phyloP scores from a whole-genome alignment of 2,113 vertebrate species.

The Pungitius pungitius region DNA sequence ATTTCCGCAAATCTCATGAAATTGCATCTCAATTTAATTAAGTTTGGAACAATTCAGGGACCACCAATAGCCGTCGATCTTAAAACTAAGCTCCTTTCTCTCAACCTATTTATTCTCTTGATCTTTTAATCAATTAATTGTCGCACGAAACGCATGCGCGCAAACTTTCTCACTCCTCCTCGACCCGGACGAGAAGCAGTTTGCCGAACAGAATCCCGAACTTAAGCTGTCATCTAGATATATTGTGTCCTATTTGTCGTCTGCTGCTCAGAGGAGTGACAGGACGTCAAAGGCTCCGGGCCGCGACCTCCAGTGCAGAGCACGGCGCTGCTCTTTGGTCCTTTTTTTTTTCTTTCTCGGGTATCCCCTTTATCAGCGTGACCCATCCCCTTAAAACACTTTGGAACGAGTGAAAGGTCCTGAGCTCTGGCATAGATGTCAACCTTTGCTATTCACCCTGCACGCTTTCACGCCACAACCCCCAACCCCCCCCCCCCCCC shows the following conservation, averaged over 20 bases:
- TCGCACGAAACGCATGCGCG: not conserved
- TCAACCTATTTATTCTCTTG: not conserved
- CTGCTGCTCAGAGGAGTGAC: conserved; percentile 49
- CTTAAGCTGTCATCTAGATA: conserved; percentile 57
- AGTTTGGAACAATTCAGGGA: not conserved
- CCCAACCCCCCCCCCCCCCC: not conserved
- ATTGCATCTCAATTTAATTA: not conserved
- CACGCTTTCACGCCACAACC: conserved; percentile 4
- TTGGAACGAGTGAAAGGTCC: conserved; percentile 71
- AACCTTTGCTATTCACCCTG: conserved; percentile 59
- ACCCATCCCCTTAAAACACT: conserved; percentile 71
- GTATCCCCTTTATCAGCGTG: conserved; percentile 66
- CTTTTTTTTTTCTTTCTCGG: conserved; percentile 54
- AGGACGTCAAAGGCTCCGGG: conserved; percentile 35
- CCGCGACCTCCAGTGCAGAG: conserved; percentile 55
- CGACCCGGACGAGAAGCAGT: not conserved
- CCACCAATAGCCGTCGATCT: not conserved
- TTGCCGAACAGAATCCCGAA: conserved; percentile 15
- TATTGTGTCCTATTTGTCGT: conserved; percentile 54
- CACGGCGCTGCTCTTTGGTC: conserved; percentile 57
- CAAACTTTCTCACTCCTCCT: not conserved
- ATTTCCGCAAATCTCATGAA: not conserved
- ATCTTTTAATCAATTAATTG: conserved; percentile 3
- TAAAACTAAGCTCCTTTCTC: conserved; percentile 2
- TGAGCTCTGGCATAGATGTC: conserved; percentile 60